phyloP scores from a whole-genome alignment of 2,888 invertebrate species.

The Dolomedes plantarius region DNA sequence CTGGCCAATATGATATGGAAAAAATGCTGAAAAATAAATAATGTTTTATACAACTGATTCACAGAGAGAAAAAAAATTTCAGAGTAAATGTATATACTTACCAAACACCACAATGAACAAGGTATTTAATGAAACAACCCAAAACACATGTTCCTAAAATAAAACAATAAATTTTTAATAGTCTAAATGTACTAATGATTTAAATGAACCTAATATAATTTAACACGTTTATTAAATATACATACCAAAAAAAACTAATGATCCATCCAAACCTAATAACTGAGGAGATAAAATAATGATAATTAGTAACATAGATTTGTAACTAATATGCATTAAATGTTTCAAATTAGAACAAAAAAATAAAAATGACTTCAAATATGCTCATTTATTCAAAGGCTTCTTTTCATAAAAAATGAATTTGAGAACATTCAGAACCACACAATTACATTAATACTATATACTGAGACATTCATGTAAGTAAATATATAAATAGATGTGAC shows the following conservation, averaged over 20 bases:
- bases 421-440: no score
- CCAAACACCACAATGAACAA: constrained; percentile 95
- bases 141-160: constrained; percentile 93
- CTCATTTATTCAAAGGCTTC: no score
- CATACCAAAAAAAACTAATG: constrained; percentile 89
- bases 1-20: constrained; percentile 96
- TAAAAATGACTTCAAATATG: no score
- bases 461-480: no score
- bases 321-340: no score
- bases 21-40: constrained; percentile 83
- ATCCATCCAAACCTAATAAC: constrained; percentile 95
- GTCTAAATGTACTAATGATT: background rate
- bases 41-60: background rate
- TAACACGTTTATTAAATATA: no score
- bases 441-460: no score
- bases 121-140: constrained; percentile 98
- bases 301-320: no score
- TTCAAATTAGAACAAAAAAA: no score
- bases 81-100: constrained; percentile 75
- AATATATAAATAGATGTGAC: no score
- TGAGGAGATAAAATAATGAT: constrained; percentile 78
- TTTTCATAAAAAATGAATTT: no score
- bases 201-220: background rate
- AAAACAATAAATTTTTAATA: background rate
- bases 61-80: background rate